Base-by-base conservation (phyloP, 1,140 invertebrate genomes). In the Trichoplusia ni region DNA sequence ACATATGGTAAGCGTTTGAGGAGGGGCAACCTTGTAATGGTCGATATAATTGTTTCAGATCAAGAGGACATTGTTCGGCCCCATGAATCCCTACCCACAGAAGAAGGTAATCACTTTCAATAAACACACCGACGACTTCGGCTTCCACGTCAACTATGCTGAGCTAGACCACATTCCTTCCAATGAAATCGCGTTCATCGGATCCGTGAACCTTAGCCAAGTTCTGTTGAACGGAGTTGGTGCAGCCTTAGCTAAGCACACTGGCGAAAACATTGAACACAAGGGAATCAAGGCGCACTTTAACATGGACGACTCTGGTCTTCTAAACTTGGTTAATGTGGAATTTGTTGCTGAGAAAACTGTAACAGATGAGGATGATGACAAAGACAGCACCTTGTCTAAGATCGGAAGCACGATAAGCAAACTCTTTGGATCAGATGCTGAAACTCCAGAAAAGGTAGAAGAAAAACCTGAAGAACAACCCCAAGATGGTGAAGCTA, bases 61-160 rank as follows among this genome's bases (percentile, higher is more conserved):
- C 4, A 97, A 95, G 77, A 93, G 97, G 56, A 97, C 94, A 0
- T 91, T 99, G 4, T 99, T 99, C 86, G 94, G 95, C 4, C 92
- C 94, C 42, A 98, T 98, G 94, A 99, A 99, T 90, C 93, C 95
- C 0, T 99, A 96, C 90, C 98, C 99, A 0, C 97, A 99, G 85
- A 99, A 99, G 90, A 99, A 99, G 89, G 97, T 99, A 7, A 97
- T 99, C 75, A 99, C 98, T 6, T 99, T 99, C 89, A 99, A 98
- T 85, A 99, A 99, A 82, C 96, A 99, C 81, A 94, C 94, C 4
- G 93, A 93, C 44, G 97, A 99, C 91, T 99, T 99, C 90, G 92
- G 92, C 46, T 99, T 99, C 84, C 93, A 93, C 79, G 95, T 99
- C 0, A 97, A 96, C 81, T 99, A 99, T 89, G 97, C 96, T 1